Base-by-base conservation (phyloP, 1,140 invertebrate genomes). In the Whitmania pigra region DNA sequence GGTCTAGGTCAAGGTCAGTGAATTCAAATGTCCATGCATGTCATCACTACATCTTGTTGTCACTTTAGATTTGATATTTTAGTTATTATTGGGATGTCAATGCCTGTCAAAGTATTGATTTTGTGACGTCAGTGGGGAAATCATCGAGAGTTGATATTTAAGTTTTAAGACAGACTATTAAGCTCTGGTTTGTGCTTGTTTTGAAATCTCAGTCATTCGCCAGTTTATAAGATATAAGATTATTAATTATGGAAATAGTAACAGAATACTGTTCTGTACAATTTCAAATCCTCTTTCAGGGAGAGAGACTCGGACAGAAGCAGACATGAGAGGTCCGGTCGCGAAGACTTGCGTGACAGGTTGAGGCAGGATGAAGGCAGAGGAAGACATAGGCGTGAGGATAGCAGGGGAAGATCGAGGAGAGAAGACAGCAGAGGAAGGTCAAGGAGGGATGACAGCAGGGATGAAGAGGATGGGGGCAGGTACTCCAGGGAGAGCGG, bases 401-500 rank as follows among this genome's bases (percentile, higher is more conserved):
- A 22, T 7, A n/a, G 11, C 22, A 25, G 57, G 15, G 22, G 57
- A 2, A n/a, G 29, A 31, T 31, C 57, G 57, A 63, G 29, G 20
- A 25, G 22, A 20, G 57, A 63, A 11, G 57, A 31, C 29, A 25
- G 57, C 29, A 31, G 57, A 25, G 57, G 29, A 13, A 63, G 57
- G 22, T 63, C 29, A 17, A 63, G 29, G 29, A 57, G 25, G 5
- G 54, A 57, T 25, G 54, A 57, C 9, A 20, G 9, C 20, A n/a
- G 54, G 20, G 54, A 57, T 9, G 22, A 25, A n/a, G 57, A 22
- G 57, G 20, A 63, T 18, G 57, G 11, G 29, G 11, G 57, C 29
- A 63, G 57, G 57, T 31, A 63, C 57, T 63, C 57, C 57, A 63
- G 29, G 57, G 57, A 63, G 9, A n/a, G 29, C 54, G 20, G 20